These are phyloP conservation scores for Lutjanus argentimaculatus DNA, from an alignment of 2,797 vertebrate genomes.

Conservation along the genomic window DNA sequence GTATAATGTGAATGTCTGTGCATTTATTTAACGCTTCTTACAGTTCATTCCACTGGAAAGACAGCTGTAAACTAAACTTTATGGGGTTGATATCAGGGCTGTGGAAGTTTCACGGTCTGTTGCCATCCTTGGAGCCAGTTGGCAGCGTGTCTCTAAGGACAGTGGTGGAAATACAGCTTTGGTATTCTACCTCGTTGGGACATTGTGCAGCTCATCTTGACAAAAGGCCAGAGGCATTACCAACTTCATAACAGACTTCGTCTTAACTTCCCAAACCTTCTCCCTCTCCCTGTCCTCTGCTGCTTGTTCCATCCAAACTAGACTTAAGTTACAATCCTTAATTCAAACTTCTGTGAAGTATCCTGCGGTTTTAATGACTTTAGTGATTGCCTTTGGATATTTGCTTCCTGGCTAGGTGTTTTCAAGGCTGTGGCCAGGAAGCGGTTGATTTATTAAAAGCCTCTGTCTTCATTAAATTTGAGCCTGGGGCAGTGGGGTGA, in stretches of 20 bases:
- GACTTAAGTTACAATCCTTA: neutral
- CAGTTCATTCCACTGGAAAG: neutral
- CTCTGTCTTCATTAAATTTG: constrained; percentile 10
- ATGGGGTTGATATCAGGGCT: neutral
- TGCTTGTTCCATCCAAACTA: neutral
- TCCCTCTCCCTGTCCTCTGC: neutral
- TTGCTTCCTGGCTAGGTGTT: neutral
- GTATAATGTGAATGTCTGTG: neutral
- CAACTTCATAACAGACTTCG: neutral
- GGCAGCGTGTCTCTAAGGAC: neutral
- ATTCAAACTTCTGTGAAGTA: neutral
- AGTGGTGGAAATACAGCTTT: no score
- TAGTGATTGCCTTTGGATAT: neutral
- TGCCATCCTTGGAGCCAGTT: neutral
- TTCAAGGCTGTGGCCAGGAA: constrained; percentile 7
- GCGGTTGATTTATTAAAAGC: constrained; percentile 19
- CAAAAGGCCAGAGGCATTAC: neutral
- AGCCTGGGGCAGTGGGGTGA: neutral
- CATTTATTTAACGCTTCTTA: neutral
- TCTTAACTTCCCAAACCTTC: neutral
- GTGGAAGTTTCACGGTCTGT: neutral
- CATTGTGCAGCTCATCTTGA: neutral
- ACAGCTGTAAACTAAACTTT: neutral
- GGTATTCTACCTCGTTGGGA: no score
- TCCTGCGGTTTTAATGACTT: neutral